Conservation (phyloP, 2,113 vertebrate species). For the Sorex araneus region DNA sequence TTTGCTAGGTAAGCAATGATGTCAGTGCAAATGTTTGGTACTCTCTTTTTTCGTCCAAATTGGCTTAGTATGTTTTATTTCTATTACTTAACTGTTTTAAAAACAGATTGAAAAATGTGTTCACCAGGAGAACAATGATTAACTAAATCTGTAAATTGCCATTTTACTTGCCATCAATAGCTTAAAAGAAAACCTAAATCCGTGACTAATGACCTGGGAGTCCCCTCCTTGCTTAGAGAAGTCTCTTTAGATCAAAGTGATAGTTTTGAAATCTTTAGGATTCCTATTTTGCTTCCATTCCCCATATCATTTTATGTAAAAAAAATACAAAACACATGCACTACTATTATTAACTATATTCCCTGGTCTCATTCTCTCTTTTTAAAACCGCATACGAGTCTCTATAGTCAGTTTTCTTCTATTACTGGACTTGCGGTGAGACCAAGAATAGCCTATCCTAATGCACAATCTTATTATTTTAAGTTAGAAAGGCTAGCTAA, state of each 20-base stretch:
- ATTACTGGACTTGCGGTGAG: neutral
- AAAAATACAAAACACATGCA: neutral
- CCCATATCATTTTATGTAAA: neutral
- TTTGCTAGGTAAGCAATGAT: conserved; percentile 58
- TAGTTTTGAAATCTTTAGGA: conserved; percentile 38
- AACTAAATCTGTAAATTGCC: conserved; percentile 72
- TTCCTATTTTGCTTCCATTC: conserved; percentile 5
- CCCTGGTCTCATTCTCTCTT: neutral
- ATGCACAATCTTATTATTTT: neutral
- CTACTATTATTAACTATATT: conserved; percentile 34
- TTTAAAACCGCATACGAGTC: neutral
- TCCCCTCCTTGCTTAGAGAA: conserved; percentile 38
- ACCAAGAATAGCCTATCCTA: neutral
- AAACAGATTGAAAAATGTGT: conserved; percentile 66
- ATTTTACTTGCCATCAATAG: conserved; percentile 68
- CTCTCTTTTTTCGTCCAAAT: conserved; percentile 13
- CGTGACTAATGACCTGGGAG: conserved; percentile 33
- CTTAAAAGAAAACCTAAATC: conserved; percentile 66
- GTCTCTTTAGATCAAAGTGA: conserved; percentile 44
- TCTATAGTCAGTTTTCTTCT: neutral
- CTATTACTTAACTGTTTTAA: conserved; percentile 49
- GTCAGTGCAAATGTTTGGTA: conserved; percentile 25
- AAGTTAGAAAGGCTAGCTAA: neutral
- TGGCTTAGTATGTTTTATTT: conserved; percentile 49
- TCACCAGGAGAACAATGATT: conserved; percentile 70